Conservation (phyloP, 2,113 vertebrate genomes). For the Neodon shergylaensis region DNA sequence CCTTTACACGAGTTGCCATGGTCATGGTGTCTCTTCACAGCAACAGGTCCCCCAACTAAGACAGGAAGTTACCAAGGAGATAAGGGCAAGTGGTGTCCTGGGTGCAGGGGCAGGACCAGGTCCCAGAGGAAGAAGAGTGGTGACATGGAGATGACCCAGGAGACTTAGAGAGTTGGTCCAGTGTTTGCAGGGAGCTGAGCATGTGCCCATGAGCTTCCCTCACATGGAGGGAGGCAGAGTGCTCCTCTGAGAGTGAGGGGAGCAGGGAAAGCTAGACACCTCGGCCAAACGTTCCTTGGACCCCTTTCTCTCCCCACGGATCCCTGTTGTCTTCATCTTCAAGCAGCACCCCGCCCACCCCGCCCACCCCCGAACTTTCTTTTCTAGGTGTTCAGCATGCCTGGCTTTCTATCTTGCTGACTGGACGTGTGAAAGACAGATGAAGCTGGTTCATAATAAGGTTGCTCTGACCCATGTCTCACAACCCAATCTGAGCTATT, state of each 20-base stretch:
- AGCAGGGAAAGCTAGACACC: not conserved
- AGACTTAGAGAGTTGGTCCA: not conserved
- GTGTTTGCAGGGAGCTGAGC: not conserved
- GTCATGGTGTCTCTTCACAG: not conserved
- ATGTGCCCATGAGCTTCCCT: not conserved
- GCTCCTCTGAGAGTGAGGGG: not conserved
- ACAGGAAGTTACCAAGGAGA: not conserved
- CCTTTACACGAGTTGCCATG: not conserved
- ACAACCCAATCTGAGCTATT: not conserved
- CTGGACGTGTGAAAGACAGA: not conserved
- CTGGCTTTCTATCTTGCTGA: not conserved
- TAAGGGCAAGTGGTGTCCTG: too few relatives aligned
- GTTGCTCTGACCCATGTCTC: not conserved
- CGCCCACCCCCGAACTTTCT: not conserved
- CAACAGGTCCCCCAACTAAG: not conserved
- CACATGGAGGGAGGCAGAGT: not conserved
- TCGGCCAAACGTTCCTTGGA: too few relatives aligned
- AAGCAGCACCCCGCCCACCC: too few relatives aligned
- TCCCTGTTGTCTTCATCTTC: not conserved
- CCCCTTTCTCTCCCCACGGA: not conserved
- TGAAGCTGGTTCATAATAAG: not conserved
- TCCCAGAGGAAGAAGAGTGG: not conserved
- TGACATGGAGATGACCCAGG: rapidly evolving
- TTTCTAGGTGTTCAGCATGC: not conserved
- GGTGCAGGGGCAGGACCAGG: not conserved